These are phyloP conservation scores for Pipa parva DNA, from an alignment of 2,113 vertebrate genomes.

Conservation along the genomic window DNA sequence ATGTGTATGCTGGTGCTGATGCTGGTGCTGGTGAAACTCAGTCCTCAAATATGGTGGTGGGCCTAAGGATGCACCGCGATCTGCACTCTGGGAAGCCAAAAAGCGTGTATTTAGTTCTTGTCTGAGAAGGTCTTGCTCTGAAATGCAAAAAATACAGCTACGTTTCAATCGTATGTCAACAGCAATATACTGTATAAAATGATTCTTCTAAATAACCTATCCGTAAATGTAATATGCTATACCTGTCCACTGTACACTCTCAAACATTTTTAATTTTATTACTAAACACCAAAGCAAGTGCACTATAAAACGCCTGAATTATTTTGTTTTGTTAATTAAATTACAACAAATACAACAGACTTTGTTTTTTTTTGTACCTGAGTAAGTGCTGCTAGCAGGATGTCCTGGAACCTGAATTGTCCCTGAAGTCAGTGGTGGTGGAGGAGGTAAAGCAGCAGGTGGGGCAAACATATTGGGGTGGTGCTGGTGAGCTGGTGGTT, in stretches of 20 bases:
- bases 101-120: slow-evolving; percentile 97
- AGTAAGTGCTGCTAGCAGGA: slow-evolving; percentile 87
- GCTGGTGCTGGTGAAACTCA: slow-evolving; percentile 96
- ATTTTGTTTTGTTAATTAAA: too few relatives aligned
- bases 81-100: slow-evolving; percentile 91
- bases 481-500: slow-evolving; percentile 82
- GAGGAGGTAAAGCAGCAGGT: slow-evolving; percentile 91
- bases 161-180: too few relatives aligned
- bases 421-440: slow-evolving; percentile 92
- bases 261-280: too few relatives aligned
- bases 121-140: slow-evolving; percentile 94
- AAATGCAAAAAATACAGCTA: slow-evolving; percentile 47
- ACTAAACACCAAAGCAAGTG: too few relatives aligned
- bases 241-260: too few relatives aligned
- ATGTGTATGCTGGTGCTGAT: slow-evolving; percentile 90
- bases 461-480: slow-evolving; percentile 99
- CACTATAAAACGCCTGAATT: too few relatives aligned
- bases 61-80: slow-evolving; percentile 91
- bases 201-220: too few relatives aligned
- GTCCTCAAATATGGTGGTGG: slow-evolving; percentile 95
- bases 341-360: too few relatives aligned
- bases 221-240: too few relatives aligned
- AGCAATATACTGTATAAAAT: too few relatives aligned
- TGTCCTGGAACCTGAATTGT: slow-evolving; percentile 89
- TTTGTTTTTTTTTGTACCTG: slow-evolving; percentile 83